These are phyloP conservation scores for Amphipoea lucens DNA, from an alignment of 2,888 invertebrate genomes.

Conservation along the genomic window DNA sequence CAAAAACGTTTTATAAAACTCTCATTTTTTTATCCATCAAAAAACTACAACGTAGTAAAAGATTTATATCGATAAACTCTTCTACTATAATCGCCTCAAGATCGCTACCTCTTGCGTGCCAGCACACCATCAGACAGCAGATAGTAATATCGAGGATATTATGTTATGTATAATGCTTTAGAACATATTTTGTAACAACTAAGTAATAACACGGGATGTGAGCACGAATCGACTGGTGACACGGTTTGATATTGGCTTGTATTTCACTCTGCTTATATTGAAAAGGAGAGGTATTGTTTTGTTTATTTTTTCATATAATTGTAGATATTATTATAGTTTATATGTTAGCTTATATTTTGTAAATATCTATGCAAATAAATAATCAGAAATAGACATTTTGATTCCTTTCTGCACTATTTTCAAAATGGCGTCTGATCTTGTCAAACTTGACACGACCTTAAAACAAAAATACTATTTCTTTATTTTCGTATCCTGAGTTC, in stretches of 20 bases:
- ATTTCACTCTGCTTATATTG: neutral
- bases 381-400: neutral
- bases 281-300: too few relatives aligned
- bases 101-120: conserved; percentile 56
- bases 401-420: neutral
- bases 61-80: conserved; percentile 17
- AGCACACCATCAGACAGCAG: conserved; percentile 30
- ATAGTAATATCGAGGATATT: conserved; percentile 53
- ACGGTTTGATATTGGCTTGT: conserved; percentile 41
- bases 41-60: conserved; percentile 6
- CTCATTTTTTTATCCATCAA: neutral
- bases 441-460: too few relatives aligned
- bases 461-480: too few relatives aligned
- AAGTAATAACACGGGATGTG: conserved; percentile 28
- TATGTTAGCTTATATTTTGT: too few relatives aligned
- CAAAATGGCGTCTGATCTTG: neutral
- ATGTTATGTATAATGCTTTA: conserved; percentile 43
- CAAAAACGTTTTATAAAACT: neutral
- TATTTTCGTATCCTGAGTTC: too few relatives aligned
- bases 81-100: conserved; percentile 33
- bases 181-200: conserved; percentile 55
- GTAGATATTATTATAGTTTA: too few relatives aligned
- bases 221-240: conserved; percentile 40
- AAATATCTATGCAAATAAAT: too few relatives aligned
- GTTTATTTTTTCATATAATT: too few relatives aligned